A percentile compares a stretch with the other conserved stretches of the same genome.
Evolutionary conservation across 2,888 invertebrate species (phyloP).

Genomic region (Eilema depressum): DNA sequence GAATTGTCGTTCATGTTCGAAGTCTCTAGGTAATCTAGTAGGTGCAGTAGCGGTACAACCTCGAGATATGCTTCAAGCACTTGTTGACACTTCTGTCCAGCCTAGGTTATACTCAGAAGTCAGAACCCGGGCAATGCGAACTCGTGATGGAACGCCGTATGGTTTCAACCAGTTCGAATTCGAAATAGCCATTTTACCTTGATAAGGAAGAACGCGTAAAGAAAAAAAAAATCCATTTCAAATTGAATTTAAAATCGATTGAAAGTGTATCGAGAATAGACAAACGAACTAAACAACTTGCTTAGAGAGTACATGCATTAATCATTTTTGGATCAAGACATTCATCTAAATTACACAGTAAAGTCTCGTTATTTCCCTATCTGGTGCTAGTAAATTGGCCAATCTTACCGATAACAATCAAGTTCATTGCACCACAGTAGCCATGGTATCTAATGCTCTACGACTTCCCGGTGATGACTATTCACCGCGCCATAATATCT

Average conservation of each 20-base stretch:
- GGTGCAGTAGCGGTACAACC: background rate
- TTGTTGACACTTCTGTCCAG: background rate
- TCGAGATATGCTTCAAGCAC: background rate
- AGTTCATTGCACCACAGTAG: conserved; percentile 4
- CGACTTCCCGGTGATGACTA: background rate
- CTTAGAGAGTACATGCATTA: background rate
- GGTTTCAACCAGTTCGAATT: background rate
- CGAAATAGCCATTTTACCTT: background rate
- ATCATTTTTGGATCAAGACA: background rate
- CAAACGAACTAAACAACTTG: too few relatives aligned
- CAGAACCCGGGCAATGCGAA: too few relatives aligned
- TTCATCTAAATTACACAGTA: conserved; percentile 1
- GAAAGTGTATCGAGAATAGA: too few relatives aligned
- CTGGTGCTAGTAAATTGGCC: background rate
- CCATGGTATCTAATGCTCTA: background rate
- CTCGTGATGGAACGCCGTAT: too few relatives aligned
- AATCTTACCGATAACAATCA: background rate
- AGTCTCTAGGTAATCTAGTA: background rate
- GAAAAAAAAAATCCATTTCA: too few relatives aligned
- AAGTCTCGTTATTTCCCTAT: background rate
- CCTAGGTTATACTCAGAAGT: background rate
- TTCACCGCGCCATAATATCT: background rate
- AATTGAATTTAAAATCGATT: too few relatives aligned
- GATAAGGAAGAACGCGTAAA: too few relatives aligned
- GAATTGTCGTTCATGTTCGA: background rate